phyloP scores from a whole-genome alignment of 2,113 vertebrate species.

The Fregetta grallaria region DNA sequence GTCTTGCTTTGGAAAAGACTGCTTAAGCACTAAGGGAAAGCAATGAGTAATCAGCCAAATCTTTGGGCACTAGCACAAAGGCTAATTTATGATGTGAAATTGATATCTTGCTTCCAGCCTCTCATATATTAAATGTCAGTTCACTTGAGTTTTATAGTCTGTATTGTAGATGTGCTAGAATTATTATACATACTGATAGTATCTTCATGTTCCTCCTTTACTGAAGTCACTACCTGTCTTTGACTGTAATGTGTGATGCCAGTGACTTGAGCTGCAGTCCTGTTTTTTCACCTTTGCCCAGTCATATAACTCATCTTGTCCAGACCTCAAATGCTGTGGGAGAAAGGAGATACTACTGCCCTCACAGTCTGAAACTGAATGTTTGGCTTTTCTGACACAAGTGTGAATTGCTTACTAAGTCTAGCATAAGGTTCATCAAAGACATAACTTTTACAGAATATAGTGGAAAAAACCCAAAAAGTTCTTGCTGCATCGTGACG shows the following conservation, averaged over 20 bases:
- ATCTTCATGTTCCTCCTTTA: not conserved
- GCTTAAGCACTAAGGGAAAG: constrained; percentile 48
- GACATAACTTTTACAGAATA: not conserved
- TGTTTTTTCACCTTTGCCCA: not conserved
- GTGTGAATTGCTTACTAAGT: not conserved
- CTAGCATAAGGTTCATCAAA: not conserved
- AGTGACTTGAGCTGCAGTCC: not conserved
- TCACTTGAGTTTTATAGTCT: constrained; percentile 17
- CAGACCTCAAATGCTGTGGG: not conserved
- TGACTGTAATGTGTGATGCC: not conserved
- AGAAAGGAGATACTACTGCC: not conserved
- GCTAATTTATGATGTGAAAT: constrained; percentile 41
- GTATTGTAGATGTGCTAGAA: not conserved
- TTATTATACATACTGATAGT: not conserved
- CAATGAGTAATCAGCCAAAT: constrained; percentile 75
- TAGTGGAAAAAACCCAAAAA: not conserved
- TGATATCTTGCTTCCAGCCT: constrained; percentile 32
- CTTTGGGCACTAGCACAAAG: constrained; percentile 78
- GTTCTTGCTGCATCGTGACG: not conserved
- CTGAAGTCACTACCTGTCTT: constrained; percentile 9
- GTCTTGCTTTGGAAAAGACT: constrained; percentile 54
- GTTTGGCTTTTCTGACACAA: not conserved
- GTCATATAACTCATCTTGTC: not conserved
- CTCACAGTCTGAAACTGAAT: not conserved
- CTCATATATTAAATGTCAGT: constrained; percentile 28